Evolutionary conservation across 2,113 vertebrate genomes (phyloP).

Genomic region (Mohoua ochrocephala): DNA sequence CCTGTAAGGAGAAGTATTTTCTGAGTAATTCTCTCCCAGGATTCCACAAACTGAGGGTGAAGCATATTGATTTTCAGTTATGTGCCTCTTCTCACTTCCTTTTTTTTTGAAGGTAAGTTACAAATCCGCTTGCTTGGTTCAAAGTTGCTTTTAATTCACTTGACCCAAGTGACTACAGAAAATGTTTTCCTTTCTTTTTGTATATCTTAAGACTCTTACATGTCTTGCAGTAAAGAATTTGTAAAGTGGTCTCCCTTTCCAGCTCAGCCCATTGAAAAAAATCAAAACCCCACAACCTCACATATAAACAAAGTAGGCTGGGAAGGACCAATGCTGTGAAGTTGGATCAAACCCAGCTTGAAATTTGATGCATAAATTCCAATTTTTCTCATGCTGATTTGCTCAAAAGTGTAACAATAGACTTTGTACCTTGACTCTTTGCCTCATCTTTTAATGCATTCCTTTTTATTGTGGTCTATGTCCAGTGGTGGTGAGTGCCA

Average conservation of each 20-base stretch:
- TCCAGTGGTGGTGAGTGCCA: neutral
- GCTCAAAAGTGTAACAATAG: neutral
- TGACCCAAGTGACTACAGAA: neutral
- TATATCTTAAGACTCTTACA: fast-evolving
- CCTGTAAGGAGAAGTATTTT: neutral
- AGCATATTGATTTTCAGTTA: neutral
- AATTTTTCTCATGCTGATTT: neutral
- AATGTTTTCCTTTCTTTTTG: neutral
- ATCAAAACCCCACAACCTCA: no score
- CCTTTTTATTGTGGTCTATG: neutral
- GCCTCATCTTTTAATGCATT: neutral
- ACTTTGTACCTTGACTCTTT: neutral
- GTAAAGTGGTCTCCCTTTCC: neutral
- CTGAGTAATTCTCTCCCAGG: neutral
- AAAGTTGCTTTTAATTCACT: neutral
- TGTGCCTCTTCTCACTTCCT: neutral
- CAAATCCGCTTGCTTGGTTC: neutral
- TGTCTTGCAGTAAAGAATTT: neutral
- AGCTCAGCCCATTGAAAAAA: neutral
- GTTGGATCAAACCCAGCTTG: neutral
- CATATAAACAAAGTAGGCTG: neutral
- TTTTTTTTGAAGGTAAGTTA: neutral
- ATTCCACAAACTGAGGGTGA: neutral
- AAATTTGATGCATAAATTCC: neutral
- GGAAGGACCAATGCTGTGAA: neutral